phyloP scores from a whole-genome alignment of 2,113 vertebrate genomes.

The Alaudala cheleensis region DNA sequence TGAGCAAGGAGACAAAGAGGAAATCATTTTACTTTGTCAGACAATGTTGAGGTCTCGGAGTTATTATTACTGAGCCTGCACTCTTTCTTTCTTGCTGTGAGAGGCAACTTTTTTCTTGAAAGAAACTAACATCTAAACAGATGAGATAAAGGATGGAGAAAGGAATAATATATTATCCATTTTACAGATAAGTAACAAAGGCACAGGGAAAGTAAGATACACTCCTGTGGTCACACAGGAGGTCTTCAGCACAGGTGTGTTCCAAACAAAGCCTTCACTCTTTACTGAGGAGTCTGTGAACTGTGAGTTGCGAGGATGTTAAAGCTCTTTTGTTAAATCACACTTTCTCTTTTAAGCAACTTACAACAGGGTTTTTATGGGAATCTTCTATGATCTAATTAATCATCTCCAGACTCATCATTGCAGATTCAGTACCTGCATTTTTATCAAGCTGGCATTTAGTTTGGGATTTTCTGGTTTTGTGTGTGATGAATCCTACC shows the following conservation, averaged over 20 bases:
- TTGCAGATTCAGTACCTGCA: background rate
- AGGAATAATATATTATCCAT: background rate
- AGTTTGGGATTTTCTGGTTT: background rate
- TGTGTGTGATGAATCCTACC: background rate
- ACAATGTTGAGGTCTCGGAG: background rate
- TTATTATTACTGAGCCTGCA: constrained; percentile 24
- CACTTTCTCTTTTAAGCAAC: constrained; percentile 16
- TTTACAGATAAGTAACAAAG: constrained; percentile 32
- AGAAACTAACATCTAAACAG: constrained; percentile 45
- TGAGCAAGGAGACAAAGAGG: constrained; percentile 29
- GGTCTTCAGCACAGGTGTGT: background rate
- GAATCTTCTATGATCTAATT: background rate
- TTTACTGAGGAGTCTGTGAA: constrained; percentile 8
- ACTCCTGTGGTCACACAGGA: constrained; percentile 6
- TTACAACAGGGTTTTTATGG: background rate
- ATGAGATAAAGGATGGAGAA: constrained; percentile 3
- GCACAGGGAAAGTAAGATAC: background rate
- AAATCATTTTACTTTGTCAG: constrained; percentile 25
- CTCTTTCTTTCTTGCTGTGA: constrained; percentile 5
- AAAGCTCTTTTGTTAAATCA: constrained; percentile 14
- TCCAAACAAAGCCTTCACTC: constrained; percentile 35
- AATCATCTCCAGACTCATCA: background rate
- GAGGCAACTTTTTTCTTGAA: constrained; percentile 31
- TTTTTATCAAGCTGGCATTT: background rate
- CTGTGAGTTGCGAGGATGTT: background rate